Conservation (phyloP, 2,113 vertebrate species). For the Phylloscopus whistleri region DNA sequence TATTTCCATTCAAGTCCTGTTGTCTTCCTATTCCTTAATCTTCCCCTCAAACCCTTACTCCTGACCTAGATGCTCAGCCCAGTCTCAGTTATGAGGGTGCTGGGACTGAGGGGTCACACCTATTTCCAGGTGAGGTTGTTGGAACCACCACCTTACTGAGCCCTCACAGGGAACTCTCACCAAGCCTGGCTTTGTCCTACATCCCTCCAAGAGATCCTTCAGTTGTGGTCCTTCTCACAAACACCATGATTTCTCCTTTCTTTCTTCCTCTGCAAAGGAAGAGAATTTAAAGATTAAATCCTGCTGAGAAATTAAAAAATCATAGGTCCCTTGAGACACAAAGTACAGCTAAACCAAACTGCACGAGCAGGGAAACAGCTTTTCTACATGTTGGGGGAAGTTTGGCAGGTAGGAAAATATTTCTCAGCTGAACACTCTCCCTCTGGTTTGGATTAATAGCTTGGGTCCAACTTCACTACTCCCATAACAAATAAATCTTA, state of each 20-base stretch:
- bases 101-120: background rate
- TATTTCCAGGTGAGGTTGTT: background rate
- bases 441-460: conserved; percentile 25
- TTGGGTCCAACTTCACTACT: background rate
- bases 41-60: background rate
- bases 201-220: background rate
- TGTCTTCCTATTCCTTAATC: background rate
- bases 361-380: background rate
- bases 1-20: background rate
- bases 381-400: background rate
- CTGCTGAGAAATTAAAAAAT: background rate
- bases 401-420: background rate
- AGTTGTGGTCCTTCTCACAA: background rate
- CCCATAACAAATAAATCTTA: conserved; percentile 1
- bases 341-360: background rate
- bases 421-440: background rate
- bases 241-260: background rate
- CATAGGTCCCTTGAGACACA: background rate
- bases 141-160: background rate
- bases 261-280: background rate
- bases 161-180: background rate
- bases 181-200: background rate
- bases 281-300: background rate
- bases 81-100: background rate
- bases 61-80: background rate